phyloP scores from a whole-genome alignment of 53 echinoderm and acorn worm species.

The Hippasteria phrygiana region DNA sequence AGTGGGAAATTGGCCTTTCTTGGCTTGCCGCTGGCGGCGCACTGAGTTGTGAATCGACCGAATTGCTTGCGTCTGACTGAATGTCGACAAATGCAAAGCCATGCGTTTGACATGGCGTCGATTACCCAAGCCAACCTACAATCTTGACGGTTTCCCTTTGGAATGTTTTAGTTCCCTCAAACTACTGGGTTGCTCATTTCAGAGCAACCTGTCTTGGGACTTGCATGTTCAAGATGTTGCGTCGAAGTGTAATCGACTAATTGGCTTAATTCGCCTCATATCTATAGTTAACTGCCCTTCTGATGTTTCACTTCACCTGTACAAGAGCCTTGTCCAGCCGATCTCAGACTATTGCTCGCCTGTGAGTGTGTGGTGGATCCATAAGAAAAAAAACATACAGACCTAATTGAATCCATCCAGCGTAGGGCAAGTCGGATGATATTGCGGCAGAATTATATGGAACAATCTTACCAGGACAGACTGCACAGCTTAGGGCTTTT shows the following conservation, averaged over 20 bases:
- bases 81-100: background rate
- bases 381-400: no score
- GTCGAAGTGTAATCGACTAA: background rate
- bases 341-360: background rate
- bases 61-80: no score
- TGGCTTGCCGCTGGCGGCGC: no score
- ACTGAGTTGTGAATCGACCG: no score
- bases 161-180: background rate
- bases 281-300: background rate
- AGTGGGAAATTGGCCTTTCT: no score
- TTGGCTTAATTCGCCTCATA: no score
- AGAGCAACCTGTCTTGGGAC: background rate
- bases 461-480: background rate
- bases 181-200: background rate
- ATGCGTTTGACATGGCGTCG: background rate
- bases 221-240: background rate
- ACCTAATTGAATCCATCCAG: background rate
- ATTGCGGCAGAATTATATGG: background rate
- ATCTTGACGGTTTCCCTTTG: background rate
- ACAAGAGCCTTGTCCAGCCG: background rate
- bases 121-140: background rate
- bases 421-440: conserved; percentile 12
- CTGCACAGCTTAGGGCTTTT: no score
- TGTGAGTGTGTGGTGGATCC: background rate
- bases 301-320: background rate